These are phyloP conservation scores for Polyodon spathula DNA, from an alignment of 2,113 vertebrate species.

Conservation along the genomic window DNA sequence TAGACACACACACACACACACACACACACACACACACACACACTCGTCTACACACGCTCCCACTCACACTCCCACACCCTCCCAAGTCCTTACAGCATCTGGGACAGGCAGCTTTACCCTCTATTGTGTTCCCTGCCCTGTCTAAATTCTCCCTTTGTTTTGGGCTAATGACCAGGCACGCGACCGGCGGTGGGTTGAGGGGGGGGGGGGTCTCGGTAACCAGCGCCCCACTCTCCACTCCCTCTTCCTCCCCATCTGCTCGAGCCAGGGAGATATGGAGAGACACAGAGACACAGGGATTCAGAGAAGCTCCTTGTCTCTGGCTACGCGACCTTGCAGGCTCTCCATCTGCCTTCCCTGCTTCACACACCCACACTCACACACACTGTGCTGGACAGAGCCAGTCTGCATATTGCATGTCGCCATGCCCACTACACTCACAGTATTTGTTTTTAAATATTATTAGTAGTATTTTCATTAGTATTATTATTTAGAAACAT, in stretches of 20 bases:
- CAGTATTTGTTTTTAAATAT: no score
- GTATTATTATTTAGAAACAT: no score
- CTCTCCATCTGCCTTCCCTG: no score
- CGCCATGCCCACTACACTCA: no score
- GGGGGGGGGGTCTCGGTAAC: slow-evolving; percentile 33
- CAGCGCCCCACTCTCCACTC: slow-evolving; percentile 46
- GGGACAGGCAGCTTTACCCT: slow-evolving; percentile 24
- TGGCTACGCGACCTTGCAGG: no score
- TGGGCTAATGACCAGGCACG: slow-evolving; percentile 47
- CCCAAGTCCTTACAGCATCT: slow-evolving; percentile 10
- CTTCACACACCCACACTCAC: no score
- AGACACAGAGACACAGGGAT: slow-evolving; percentile 24
- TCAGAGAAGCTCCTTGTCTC: slow-evolving; percentile 44
- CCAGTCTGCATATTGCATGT: no score
- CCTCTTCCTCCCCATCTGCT: slow-evolving; percentile 52
- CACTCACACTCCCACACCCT: slow-evolving; percentile 3
- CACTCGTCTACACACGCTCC: slow-evolving; percentile 11
- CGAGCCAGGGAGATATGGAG: slow-evolving; percentile 31
- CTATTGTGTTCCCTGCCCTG: slow-evolving; percentile 44
- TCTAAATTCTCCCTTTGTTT: slow-evolving; percentile 59
- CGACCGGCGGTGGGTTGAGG: slow-evolving; percentile 37
- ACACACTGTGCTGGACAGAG: no score
- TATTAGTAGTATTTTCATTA: no score
- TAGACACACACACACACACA: slow-evolving; percentile 8
- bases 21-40: slow-evolving; percentile 7